Evolutionary conservation across 2,888 invertebrate species (phyloP).

Genomic region (Thecophora atra): DNA sequence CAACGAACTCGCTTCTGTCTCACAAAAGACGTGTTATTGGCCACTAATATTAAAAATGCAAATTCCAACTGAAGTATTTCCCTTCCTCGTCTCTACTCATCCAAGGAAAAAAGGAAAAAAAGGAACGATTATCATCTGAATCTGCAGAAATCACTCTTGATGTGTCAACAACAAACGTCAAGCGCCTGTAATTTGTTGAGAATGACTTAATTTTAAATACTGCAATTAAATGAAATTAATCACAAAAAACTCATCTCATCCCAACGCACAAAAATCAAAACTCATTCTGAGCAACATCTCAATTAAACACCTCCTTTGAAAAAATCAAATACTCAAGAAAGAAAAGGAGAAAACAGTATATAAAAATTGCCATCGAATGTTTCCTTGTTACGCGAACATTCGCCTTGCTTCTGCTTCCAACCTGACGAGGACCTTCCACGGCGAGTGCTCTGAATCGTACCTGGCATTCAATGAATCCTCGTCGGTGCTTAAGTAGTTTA

Average conservation of each 20-base stretch:
- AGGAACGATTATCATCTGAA: too few species aligned
- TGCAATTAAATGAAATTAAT: background rate
- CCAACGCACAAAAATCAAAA: background rate
- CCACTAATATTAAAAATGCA: too few species aligned
- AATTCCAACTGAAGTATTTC: too few species aligned
- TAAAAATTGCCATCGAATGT: background rate
- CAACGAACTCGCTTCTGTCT: too few species aligned
- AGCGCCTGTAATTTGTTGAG: background rate
- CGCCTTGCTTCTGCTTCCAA: background rate
- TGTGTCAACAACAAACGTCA: too few species aligned
- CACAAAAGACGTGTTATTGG: too few species aligned
- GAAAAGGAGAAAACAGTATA: too few species aligned
- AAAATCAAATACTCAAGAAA: too few species aligned
- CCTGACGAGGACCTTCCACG: background rate
- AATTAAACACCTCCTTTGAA: constrained; percentile 1
- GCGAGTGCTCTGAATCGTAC: background rate
- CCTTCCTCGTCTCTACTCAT: too few species aligned
- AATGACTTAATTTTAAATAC: background rate
- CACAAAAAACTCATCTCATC: too few species aligned
- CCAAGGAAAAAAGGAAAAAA: too few species aligned
- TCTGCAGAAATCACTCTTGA: too few species aligned
- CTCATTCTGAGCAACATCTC: background rate
- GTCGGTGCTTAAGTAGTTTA: constrained; percentile 1
- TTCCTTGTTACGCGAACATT: background rate
- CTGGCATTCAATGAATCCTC: background rate